phyloP scores from a whole-genome alignment of 2,888 invertebrate species.

The Apodemia duryi region DNA sequence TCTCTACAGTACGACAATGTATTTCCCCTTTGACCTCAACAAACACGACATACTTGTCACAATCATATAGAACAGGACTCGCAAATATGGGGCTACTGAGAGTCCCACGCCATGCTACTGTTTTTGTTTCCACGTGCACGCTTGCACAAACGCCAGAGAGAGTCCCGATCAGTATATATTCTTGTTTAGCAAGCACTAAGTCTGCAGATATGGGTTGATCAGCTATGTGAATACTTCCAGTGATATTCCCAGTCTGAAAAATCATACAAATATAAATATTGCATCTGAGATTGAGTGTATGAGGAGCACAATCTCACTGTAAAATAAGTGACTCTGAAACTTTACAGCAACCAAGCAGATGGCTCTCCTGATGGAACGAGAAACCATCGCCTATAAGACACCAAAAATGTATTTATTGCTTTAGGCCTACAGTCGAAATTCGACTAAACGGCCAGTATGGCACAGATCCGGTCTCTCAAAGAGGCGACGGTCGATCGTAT shows the following conservation, averaged over 20 bases:
- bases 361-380: too few relatives aligned
- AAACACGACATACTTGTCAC: slow-evolving; percentile 75
- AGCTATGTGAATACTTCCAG: slow-evolving; percentile 50
- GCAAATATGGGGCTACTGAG: slow-evolving; percentile 83
- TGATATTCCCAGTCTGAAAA: slow-evolving; percentile 71
- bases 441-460: too few relatives aligned
- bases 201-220: slow-evolving; percentile 73
- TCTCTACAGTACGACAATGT: slow-evolving; percentile 69
- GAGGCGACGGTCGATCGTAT: too few relatives aligned
- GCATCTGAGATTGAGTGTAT: too few relatives aligned
- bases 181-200: slow-evolving; percentile 56
- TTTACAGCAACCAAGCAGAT: too few relatives aligned
- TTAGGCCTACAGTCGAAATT: too few relatives aligned
- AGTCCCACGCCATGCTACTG: slow-evolving; percentile 81
- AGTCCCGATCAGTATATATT: slow-evolving; percentile 70
- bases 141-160: slow-evolving; percentile 80
- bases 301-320: too few relatives aligned
- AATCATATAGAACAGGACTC: slow-evolving; percentile 77
- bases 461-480: too few relatives aligned
- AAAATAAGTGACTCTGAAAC: too few relatives aligned
- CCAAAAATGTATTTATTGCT: too few relatives aligned
- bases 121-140: slow-evolving; percentile 63
- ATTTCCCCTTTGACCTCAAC: slow-evolving; percentile 78
- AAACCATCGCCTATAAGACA: too few relatives aligned
- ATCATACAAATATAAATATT: neutral